Conservation (phyloP, 2,113 vertebrate species). For the Psittacula cyanocephala region DNA sequence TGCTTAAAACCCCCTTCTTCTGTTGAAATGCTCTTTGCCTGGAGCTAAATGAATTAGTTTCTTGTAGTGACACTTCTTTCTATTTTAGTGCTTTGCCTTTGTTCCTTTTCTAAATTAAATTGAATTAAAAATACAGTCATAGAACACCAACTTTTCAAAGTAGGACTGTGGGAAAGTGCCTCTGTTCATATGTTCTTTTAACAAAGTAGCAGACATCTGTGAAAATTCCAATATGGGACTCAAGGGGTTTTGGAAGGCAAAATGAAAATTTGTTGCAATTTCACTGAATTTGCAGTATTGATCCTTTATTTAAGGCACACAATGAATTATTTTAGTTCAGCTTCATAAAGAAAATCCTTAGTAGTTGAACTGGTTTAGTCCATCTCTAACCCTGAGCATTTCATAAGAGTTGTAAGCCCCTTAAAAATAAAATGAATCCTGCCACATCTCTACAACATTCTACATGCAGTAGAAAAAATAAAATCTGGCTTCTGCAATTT, state of each 20-base stretch:
- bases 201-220: not conserved
- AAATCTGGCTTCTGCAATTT: not conserved
- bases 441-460: not conserved
- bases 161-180: not conserved
- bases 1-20: not conserved
- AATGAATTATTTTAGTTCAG: not conserved
- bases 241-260: fast-evolving
- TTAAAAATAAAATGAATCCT: not conserved
- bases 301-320: not conserved
- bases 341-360: not conserved
- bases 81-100: not conserved
- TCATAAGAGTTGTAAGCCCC: not conserved
- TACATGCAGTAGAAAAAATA: not conserved
- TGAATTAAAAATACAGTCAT: not conserved
- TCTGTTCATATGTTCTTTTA: not conserved
- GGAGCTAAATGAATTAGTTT: not conserved
- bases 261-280: not conserved
- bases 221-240: not conserved
- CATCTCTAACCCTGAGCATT: not conserved
- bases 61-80: not conserved
- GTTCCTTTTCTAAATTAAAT: not conserved
- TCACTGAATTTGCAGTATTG: not conserved
- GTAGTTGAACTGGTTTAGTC: not conserved
- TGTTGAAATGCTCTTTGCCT: not conserved
- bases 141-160: not conserved